A percentile compares a stretch with the other conserved stretches of the same genome.
Evolutionary conservation across 2,888 invertebrate genomes (phyloP).

Genomic region (Rhaphigaster nebulosa): DNA sequence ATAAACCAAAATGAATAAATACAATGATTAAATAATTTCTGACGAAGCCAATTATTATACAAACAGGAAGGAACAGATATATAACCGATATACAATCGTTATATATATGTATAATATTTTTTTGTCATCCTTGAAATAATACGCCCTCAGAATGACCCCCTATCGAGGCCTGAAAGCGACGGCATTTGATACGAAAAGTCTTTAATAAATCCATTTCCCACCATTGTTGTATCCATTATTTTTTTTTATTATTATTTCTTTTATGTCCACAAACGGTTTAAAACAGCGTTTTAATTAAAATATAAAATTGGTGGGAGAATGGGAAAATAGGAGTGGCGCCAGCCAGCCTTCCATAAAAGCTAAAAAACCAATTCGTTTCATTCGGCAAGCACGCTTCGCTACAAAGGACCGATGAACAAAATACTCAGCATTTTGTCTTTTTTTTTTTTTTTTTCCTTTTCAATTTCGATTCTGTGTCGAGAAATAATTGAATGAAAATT

Average conservation of each 20-base stretch:
- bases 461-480: background rate
- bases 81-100: too few relatives aligned
- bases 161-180: background rate
- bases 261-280: background rate
- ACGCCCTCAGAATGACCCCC: background rate
- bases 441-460: background rate
- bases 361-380: conserved; percentile 12
- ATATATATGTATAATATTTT: background rate
- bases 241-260: background rate
- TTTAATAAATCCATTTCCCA: conserved; percentile 16
- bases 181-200: background rate
- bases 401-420: background rate
- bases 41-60: too few relatives aligned
- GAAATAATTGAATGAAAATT: background rate
- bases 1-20: too few relatives aligned
- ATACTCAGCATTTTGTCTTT: background rate
- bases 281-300: conserved; percentile 27
- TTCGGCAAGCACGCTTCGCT: background rate
- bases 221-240: background rate
- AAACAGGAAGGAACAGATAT: too few relatives aligned
- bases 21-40: too few relatives aligned
- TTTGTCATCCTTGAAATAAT: background rate
- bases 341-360: background rate
- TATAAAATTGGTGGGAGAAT: conserved; percentile 16
- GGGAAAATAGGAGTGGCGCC: background rate